Base-by-base conservation (phyloP, 2,888 invertebrate species). In the Pasiphila rectangulata region DNA sequence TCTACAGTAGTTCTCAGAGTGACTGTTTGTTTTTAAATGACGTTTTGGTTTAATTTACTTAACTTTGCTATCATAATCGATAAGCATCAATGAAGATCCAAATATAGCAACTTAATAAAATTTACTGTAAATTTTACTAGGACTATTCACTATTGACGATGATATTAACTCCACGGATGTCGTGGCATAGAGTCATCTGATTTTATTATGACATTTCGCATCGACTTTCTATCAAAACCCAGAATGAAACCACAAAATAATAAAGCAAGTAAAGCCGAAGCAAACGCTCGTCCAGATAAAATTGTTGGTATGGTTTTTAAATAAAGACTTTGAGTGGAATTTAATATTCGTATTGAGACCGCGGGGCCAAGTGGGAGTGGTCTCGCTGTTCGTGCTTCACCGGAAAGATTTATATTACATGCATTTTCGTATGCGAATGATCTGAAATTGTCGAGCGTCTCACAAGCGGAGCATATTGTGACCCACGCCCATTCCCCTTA, bases 331-430 rank as follows among this genome's bases (percentile, higher is more conserved):
- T 70, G 75, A 75, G 74, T 76, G 83, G 86, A 88, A 87, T 88
- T 88, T 86, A 87, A 87, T 88, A 87, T 86, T 84, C 84, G 80
- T 79, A 80, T 83, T 76, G 77, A 80, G 79, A 74, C 78, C 74
- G 72, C 76, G 72, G 79, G 54, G 74, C 71, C 69, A 75, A 84
- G 87, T 88, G 85, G 88, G 88, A 81, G 88, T 83, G 88, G 83
- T 74, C 69, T 65, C 65, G 78, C 80, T 81, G 85, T 86, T 84
- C 84, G 79, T 77, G 78, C 78, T 71, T 79, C 86, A 83, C 86
- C 87, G 87, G 88, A 88, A 88, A 88, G 88, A 88, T 87, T 88
- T 87, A 88, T 87, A 87, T 85, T 87, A 88, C 88, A 82, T 83
- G 83, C 85, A 82, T 79, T 84, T 86, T 84, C 79, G 81, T 82